Conservation (phyloP, 1,140 invertebrate genomes). For the Argopecten irradians region DNA sequence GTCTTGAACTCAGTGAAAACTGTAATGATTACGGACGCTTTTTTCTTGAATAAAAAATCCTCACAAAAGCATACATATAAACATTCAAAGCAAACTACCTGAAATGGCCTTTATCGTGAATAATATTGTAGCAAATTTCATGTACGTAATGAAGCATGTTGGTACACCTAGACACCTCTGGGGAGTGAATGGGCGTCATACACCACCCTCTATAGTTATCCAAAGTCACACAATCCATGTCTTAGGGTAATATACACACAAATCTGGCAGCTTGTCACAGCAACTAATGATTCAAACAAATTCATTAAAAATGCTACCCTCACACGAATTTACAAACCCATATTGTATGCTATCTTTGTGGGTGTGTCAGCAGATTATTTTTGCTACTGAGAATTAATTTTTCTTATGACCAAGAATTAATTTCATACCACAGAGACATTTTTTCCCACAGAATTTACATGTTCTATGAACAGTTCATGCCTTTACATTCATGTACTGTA, state of each 20-base stretch:
- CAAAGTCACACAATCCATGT: neutral
- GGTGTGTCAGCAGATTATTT: neutral
- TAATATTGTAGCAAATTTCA: conserved; percentile 10
- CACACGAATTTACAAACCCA: neutral
- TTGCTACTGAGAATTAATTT: neutral
- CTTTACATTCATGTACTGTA: neutral
- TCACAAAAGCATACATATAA: conserved; percentile 9
- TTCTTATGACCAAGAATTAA: neutral
- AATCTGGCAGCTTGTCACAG: conserved; percentile 1
- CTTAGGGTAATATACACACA: neutral
- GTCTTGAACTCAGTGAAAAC: neutral
- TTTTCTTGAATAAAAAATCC: neutral
- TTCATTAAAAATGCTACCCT: conserved; percentile 1
- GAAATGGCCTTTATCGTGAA: neutral
- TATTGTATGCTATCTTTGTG: neutral
- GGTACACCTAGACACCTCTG: neutral
- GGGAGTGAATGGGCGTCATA: neutral
- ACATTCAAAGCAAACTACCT: conserved; percentile 18
- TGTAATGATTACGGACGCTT: neutral
- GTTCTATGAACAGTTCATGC: neutral
- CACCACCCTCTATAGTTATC: neutral
- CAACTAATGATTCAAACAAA: conserved; percentile 1
- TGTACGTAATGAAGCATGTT: conserved; percentile 17
- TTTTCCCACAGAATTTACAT: neutral
- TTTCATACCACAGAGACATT: neutral